Evolutionary conservation across 2,888 invertebrate genomes (phyloP), one percentile per base, ranked within the genome.

Genomic region (Hydraecia micacea): DNA sequence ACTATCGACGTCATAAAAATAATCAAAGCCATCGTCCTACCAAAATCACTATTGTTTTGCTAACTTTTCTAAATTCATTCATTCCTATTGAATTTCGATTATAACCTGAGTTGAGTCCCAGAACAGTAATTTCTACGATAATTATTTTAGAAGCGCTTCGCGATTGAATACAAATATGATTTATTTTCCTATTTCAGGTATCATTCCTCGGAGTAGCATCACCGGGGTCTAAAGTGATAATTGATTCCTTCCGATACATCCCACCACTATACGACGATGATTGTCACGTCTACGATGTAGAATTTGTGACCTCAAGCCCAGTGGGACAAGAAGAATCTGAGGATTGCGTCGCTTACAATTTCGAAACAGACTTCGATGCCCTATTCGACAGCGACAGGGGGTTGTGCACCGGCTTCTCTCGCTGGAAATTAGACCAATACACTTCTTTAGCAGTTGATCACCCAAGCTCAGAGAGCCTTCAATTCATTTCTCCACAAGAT

Each of bases 161-260:
- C 18, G 18, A 36, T 55, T 36, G 3, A 36, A 36, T 18, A 15
- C 6, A 70, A 21, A 36, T 21, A 11, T 70, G 36, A 2, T 11
- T n/a, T 18, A 36, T 9, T 60, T 32, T 42, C 11, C 1, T 52
- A 9, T 77, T 89, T 66, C 89, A 92, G 92, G 79, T 92, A 72
- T 87, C 88, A 63, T 85, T 92, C 32, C 81, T 89, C 13, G 92
- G 91, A 62, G 74, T 86, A 9, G 87, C 87, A 42, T 76, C 87
- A 42, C 72, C 85, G 6, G 83, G 71, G 9, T 90, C 93, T 28
- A 81, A 80, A 68, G 83, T 92, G 9, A 73, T 91, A 21, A 73
- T 93, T 3, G 91, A 92, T 69, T 93, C 93, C 11, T 90, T 93
- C 74, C 79, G 91, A 71, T 92, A 92, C 67, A 87, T 89, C n/a